A percentile compares a stretch with the other conserved stretches of the same genome.
These are phyloP conservation scores for Neodontobutis hainanensis DNA, from an alignment of 2,113 vertebrate genomes.

Conservation along the genomic window DNA sequence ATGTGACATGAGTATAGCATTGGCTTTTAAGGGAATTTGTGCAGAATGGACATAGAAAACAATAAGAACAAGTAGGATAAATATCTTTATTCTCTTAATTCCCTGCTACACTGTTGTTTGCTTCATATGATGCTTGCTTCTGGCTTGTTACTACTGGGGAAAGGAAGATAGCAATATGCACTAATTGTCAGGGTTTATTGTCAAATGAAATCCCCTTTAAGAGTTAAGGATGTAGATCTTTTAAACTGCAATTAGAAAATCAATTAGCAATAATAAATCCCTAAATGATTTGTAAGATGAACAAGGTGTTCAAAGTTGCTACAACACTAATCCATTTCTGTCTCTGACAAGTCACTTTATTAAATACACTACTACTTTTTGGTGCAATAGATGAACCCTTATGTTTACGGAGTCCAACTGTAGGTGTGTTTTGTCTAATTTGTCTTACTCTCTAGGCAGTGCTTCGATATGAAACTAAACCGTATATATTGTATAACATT, in stretches of 20 bases:
- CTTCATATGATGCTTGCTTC: background rate
- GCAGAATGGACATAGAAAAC: too few species aligned
- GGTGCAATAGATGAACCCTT: slow-evolving; percentile 49
- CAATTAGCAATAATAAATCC: slow-evolving; percentile 28
- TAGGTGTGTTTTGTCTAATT: slow-evolving; percentile 39
- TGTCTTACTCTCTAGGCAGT: slow-evolving; percentile 43
- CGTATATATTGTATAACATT: slow-evolving; percentile 35
- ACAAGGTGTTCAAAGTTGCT: slow-evolving; percentile 16
- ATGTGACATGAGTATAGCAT: slow-evolving; percentile 6
- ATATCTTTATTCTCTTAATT: slow-evolving; percentile 19
- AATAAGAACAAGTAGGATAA: slow-evolving; percentile 10
- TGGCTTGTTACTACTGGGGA: background rate
- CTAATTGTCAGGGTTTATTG: slow-evolving; percentile 25
- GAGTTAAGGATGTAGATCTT: slow-evolving; percentile 3
- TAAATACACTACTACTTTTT: slow-evolving; percentile 28
- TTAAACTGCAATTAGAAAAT: slow-evolving; percentile 11
- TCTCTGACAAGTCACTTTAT: slow-evolving; percentile 12
- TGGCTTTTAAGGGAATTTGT: background rate
- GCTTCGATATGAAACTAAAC: slow-evolving; percentile 45
- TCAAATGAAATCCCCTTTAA: slow-evolving; percentile 7
- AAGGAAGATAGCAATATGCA: slow-evolving; percentile 29
- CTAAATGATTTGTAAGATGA: background rate
- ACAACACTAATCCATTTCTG: slow-evolving; percentile 13
- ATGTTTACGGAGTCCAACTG: slow-evolving; percentile 59
- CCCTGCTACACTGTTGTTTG: slow-evolving; percentile 14